phyloP scores from a whole-genome alignment of 92 coral and sea anemone genomes.

The Anthopleura xanthogrammica region DNA sequence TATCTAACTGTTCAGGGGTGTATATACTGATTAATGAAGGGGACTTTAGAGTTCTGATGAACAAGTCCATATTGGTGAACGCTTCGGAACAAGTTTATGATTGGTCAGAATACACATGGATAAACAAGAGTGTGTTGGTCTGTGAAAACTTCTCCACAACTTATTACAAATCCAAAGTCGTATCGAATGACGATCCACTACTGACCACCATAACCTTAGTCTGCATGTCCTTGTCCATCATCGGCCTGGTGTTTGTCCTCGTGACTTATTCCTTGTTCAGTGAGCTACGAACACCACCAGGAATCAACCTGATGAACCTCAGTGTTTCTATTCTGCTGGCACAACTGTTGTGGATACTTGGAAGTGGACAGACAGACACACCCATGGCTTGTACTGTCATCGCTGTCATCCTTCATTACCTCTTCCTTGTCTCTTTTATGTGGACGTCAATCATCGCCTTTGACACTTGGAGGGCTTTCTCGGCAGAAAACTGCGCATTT shows the following conservation, averaged over 20 bases:
- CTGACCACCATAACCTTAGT: slow-evolving; percentile 14
- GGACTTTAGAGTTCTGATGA: slow-evolving; percentile 28
- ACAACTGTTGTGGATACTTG: slow-evolving; percentile 51
- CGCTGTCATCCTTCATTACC: slow-evolving; percentile 50
- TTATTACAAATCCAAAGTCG: neutral
- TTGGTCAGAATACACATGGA: slow-evolving; percentile 13
- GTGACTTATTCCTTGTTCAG: slow-evolving; percentile 55
- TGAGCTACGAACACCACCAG: slow-evolving; percentile 72
- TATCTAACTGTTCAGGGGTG: slow-evolving; percentile 28
- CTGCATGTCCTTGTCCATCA: slow-evolving; percentile 35
- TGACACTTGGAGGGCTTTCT: slow-evolving; percentile 66
- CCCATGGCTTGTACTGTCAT: slow-evolving; percentile 41
- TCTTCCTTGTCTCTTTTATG: slow-evolving; percentile 49
- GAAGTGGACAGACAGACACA: slow-evolving; percentile 32
- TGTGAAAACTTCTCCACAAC: slow-evolving; percentile 38
- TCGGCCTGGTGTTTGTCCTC: slow-evolving; percentile 33
- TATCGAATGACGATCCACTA: neutral
- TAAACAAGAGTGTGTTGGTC: slow-evolving; percentile 36
- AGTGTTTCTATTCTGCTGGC: slow-evolving; percentile 35
- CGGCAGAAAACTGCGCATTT: slow-evolving; percentile 18
- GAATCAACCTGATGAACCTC: slow-evolving; percentile 56
- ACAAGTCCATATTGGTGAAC: slow-evolving; percentile 44
- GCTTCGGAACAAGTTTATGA: slow-evolving; percentile 18
- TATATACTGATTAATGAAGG: neutral
- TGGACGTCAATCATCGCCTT: slow-evolving; percentile 69